These are phyloP conservation scores for Catalaphyllia jardinei DNA, from an alignment of 64 coral and sea anemone species.

Conservation along the genomic window DNA sequence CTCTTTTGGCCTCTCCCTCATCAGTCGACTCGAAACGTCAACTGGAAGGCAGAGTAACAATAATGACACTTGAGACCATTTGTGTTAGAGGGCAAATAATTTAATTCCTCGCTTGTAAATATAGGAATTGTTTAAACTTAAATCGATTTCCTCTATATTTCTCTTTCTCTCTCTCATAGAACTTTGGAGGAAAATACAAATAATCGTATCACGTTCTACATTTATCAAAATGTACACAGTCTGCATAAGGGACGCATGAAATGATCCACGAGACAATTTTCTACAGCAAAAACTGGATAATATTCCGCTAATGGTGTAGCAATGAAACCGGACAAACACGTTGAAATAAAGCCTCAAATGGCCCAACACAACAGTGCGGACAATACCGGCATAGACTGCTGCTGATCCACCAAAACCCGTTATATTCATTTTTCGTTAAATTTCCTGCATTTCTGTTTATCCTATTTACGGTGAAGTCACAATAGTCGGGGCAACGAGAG, in stretches of 20 bases:
- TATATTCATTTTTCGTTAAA: background rate
- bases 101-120: conserved; percentile 79
- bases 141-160: conserved; percentile 51
- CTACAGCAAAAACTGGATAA: conserved; percentile 32
- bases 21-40: no score
- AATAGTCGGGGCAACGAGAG: background rate
- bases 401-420: conserved; percentile 14
- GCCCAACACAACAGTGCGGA: background rate
- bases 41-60: no score
- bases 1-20: no score
- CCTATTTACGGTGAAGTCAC: background rate
- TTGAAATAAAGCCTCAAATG: background rate
- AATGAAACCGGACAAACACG: background rate
- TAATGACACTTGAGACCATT: background rate
- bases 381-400: background rate
- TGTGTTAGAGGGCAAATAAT: conserved; percentile 43
- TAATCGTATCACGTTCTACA: conserved; percentile 64
- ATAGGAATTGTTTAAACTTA: conserved; percentile 53
- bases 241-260: conserved; percentile 2
- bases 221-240: conserved; percentile 72
- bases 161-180: conserved; percentile 30
- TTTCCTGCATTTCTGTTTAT: background rate
- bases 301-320: background rate
- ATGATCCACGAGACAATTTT: conserved; percentile 17
- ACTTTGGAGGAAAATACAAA: conserved; percentile 74